Evolutionary conservation across 2,888 invertebrate species (phyloP).

Genomic region (Pterostichus niger): DNA sequence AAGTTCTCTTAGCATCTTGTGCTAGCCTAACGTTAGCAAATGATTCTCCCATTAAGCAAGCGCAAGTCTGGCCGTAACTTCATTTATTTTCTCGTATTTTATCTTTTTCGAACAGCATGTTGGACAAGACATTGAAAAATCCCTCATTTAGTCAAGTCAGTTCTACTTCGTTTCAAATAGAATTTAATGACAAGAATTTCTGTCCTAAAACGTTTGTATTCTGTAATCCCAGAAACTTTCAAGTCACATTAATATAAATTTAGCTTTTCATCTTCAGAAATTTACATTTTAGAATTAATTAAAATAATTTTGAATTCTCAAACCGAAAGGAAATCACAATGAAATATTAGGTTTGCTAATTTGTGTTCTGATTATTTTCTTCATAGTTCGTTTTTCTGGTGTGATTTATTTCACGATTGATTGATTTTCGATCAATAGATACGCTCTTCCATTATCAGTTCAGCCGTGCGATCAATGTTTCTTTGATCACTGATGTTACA

Average conservation of each 20-base stretch:
- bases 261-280: background rate
- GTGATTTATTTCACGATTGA: conserved; percentile 1
- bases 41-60: no score
- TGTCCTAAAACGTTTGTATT: background rate
- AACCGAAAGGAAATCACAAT: no score
- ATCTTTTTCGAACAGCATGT: background rate
- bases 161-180: background rate
- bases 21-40: no score
- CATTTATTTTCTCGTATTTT: conserved; percentile 1
- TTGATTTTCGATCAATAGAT: background rate
- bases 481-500: background rate
- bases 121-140: background rate
- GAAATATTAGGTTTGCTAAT: no score
- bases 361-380: background rate
- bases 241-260: background rate
- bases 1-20: no score
- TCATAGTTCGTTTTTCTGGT: background rate
- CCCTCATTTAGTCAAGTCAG: background rate
- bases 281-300: conserved; percentile 6
- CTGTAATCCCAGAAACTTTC: background rate
- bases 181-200: conserved; percentile 1
- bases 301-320: background rate
- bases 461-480: background rate
- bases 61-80: no score
- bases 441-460: background rate